Evolutionary conservation across 2,888 invertebrate species (phyloP), one percentile per base, ranked within the genome.

Genomic region (Eubasilissa splendida): DNA sequence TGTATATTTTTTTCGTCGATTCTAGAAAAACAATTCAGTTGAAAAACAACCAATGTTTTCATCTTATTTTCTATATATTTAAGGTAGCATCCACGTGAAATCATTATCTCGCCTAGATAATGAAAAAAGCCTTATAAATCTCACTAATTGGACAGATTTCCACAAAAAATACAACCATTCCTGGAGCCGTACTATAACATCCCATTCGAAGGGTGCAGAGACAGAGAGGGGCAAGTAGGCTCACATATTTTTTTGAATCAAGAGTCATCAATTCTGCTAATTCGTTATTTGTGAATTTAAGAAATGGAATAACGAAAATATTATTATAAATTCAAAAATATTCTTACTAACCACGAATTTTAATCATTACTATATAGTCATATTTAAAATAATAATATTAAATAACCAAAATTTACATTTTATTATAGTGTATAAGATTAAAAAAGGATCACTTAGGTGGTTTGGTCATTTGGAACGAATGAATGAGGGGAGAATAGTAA

Each of bases 101-200:
- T 76, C 76, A 63, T 76, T 76, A 76, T 76, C 76, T 76, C 76
- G 59, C 58, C 59, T 76, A 76, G 78, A 78, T 71, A 78, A 78
- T 78, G 70, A 73, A 78, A 77, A 77, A 70, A 70, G 65, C 71
- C 52, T 71, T 78, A 73, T 78, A 78, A 78, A 78, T 78, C 78
- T 78, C 53, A 63, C 78, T 78, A 78, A 78, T 78, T 78, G 73
- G 78, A 78, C 60, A 59, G 78, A 63, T 70, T 78, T 50, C 56
- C 66, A 59, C 71, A 78, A 78, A 78, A 78, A 78, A 78, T 50
- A 70, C 58, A 65, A 42, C 54, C 66, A 66, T 42, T 77, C 11
- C 56, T 68, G 42, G 68, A 66, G 54, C 68, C 58, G 14, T 59
- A 54, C 14, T 11, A n/a, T 14, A 59, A 59, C 42, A 77, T 59